phyloP scores from a whole-genome alignment of 2,888 invertebrate genomes.

The Dermolepida albohirtum region DNA sequence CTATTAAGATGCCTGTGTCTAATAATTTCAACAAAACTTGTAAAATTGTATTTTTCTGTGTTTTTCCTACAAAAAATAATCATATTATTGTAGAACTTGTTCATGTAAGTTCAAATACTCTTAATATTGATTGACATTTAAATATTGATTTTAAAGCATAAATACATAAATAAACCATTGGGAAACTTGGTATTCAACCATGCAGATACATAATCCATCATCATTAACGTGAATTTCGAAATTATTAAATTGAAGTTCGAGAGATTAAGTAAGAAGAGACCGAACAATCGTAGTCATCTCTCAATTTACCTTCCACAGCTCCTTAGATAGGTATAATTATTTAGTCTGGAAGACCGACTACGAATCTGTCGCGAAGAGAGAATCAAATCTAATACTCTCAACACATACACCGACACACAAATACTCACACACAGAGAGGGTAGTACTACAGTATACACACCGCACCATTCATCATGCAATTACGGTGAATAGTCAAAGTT shows the following conservation, averaged over 20 bases:
- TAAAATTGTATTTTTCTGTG: too few relatives aligned
- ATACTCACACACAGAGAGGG: too few relatives aligned
- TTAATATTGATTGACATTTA: too few relatives aligned
- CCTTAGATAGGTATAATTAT: slow-evolving; percentile 57
- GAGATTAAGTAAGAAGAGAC: slow-evolving; percentile 44
- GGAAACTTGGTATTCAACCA: slow-evolving; percentile 3
- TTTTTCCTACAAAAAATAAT: too few relatives aligned
- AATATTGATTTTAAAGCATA: too few relatives aligned
- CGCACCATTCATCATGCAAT: slow-evolving; percentile 55
- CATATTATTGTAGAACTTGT: too few relatives aligned
- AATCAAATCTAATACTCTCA: background rate
- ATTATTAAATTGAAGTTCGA: slow-evolving; percentile 54
- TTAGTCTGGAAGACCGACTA: slow-evolving; percentile 50
- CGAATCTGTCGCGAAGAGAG: too few relatives aligned
- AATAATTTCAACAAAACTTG: too few relatives aligned
- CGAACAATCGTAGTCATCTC: slow-evolving; percentile 3
- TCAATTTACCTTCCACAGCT: slow-evolving; percentile 44
- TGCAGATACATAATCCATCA: slow-evolving; percentile 54
- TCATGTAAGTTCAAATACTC: too few relatives aligned
- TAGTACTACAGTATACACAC: slow-evolving; percentile 4
- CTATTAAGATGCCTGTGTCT: too few relatives aligned
- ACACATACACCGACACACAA: background rate
- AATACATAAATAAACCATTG: too few relatives aligned
- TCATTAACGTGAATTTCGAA: slow-evolving; percentile 57
- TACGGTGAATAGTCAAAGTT: slow-evolving; percentile 46